Percentiles rank a stretch among this genome's conserved stretches.
Conservation (phyloP, 1,140 invertebrate species). For the Agrypnia vestita region DNA sequence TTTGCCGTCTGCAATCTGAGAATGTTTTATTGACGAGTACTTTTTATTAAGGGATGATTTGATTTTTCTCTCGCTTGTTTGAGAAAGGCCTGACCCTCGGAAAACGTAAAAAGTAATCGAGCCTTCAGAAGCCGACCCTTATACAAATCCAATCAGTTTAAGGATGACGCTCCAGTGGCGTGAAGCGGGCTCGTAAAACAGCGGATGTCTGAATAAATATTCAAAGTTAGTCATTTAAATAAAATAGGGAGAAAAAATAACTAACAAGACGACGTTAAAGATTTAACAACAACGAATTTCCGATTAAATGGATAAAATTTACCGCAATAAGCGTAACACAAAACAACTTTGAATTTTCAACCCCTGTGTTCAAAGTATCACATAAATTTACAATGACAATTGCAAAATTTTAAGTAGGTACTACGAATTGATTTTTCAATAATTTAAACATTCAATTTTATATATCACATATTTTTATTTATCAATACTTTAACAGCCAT, state of each 20-base stretch:
- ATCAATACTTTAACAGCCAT: no score
- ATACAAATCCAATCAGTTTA: conserved; percentile 36
- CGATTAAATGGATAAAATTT: no score
- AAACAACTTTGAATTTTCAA: no score
- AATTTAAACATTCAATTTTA: no score
- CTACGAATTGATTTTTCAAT: no score
- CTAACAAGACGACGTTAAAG: not conserved
- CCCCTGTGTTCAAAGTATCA: no score
- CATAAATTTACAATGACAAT: no score
- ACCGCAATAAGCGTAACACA: no score
- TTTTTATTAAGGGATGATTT: not conserved
- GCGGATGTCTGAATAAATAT: conserved; percentile 27
- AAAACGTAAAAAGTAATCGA: conserved; percentile 21
- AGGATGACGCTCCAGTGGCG: conserved; percentile 32
- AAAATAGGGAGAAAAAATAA: conserved; percentile 12
- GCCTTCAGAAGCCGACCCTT: conserved; percentile 29
- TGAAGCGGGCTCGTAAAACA: conserved; percentile 16
- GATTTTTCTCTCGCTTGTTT: conserved; percentile 5
- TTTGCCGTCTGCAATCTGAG: not conserved
- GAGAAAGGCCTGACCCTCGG: not conserved
- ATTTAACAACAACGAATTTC: not conserved
- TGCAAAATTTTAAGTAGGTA: no score
- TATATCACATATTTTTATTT: no score
- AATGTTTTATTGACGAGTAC: not conserved
- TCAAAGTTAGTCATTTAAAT: conserved; percentile 10